Base-by-base conservation (phyloP, 2,888 invertebrate genomes). In the Cyaniris semiargus region DNA sequence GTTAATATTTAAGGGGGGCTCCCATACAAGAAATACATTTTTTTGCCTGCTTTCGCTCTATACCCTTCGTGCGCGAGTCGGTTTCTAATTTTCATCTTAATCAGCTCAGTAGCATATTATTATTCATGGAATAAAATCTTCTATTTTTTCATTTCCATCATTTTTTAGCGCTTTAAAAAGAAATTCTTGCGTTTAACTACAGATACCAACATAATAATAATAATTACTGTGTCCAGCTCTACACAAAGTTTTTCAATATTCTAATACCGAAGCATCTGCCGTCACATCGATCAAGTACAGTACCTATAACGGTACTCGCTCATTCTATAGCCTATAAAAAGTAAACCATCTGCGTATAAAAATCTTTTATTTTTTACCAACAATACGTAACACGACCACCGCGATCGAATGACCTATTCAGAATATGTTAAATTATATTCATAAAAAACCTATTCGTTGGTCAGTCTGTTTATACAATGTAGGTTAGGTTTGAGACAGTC, bases 331-430 rank as follows among this genome's bases (percentile, higher is more conserved):
- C 81, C 79, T 81, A 89, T 84, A 92, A 93, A 89, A 93, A 91
- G 87, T 86, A 88, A 88, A 86, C 88, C 92, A 92, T 89, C 91
- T 92, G 92, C 92, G 88, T 86, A 84, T 90, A 89, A 89, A 90
- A 89, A 87, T 85, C 84, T 86, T 87, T 81, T 82, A 86, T 87
- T 87, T 88, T 85, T 82, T 80, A 80, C 84, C 82, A 84, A 90
- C 88, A 88, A 88, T 83, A 83, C 82, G 85, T 85, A 85, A 85
- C 82, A 81, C 81, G 85, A 85, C 81, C 82, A 83, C 81, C 79
- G 78, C 78, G 80, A 83, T 84, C 83, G 80, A 70, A 81, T 83
- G 81, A 81, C 82, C 81, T 81, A 79, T 82, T 79, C 80, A 81
- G 78, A 71, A 81, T 82, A 80, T 82, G 80, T 80, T 81, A 82